Evolutionary conservation across 2,888 invertebrate species (phyloP), one percentile per base, ranked within the genome.

Genomic region (Drosophila algonquin): DNA sequence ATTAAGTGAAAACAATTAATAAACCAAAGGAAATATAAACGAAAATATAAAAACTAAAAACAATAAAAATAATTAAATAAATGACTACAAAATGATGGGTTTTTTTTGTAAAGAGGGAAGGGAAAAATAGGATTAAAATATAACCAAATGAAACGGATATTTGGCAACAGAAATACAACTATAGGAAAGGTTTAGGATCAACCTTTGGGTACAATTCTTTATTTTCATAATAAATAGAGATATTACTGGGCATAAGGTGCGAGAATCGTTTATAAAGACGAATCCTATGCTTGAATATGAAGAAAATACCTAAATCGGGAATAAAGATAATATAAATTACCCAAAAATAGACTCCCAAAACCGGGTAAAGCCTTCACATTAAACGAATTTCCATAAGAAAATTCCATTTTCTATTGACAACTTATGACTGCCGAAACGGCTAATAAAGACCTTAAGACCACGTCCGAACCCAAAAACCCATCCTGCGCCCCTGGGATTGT

Each of bases 31-130:
- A 50, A 53, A 46, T 59, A 63, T 63, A 75, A 71, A 61, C 45
- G 40, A 64, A 75, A 73, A 32, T 46, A 50, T 44, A 51, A 54
- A 40, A 63, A 63, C 55, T 40, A 67, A 70, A 56, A 53, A 67
- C 47, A 73, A 73, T 56, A 74, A 57, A 63, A 72, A 48, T 53
- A 72, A 64, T 59, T 57, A 56, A 74, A 55, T 44, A 58, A 71
- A 57, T 56, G 30, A n/a, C 9, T 14, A 24, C 10, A 48, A 52
- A 40, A 8, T 14, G 35, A 3, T 45, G 10, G 35, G 16, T 47
- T 46, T 35, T 30, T 32, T 27, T 12, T 47, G 24, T 14, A 21
- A 21, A 21, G 2, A 2, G 2, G 3, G 24, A n/a, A 7, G 2
- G 40, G n/a, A 0, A 3, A 30, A 46, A 18, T 2, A 3, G 21